Percentiles rank a stretch among this genome's conserved stretches.
phyloP scores from a whole-genome alignment of 2,888 invertebrate species.

The Agriopis aurantiaria region DNA sequence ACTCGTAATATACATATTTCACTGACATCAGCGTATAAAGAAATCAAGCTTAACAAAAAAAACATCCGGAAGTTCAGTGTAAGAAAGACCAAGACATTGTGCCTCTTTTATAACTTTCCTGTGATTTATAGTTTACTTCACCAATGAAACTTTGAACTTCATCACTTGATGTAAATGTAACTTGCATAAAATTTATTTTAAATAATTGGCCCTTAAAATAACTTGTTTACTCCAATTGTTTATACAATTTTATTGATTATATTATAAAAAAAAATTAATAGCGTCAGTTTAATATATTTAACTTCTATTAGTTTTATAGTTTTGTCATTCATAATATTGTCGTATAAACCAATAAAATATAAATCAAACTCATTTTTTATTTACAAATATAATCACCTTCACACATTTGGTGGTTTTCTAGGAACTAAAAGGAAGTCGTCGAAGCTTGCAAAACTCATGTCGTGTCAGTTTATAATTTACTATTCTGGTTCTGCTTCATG shows the following conservation, averaged over 20 bases:
- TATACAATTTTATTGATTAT: too few relatives aligned
- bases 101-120: conserved; percentile 10
- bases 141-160: conserved; percentile 30
- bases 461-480: conserved; percentile 47
- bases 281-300: too few relatives aligned
- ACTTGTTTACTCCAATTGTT: background rate
- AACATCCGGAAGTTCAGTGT: background rate
- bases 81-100: conserved; percentile 12
- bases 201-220: background rate
- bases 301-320: too few relatives aligned
- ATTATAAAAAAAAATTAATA: too few relatives aligned
- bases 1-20: too few relatives aligned
- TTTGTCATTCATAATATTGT: too few relatives aligned
- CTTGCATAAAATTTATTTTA: background rate
- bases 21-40: too few relatives aligned
- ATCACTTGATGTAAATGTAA: background rate
- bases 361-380: background rate
- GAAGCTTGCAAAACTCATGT: conserved; percentile 45
- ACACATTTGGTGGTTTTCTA: conserved; percentile 13
- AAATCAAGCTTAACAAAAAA: background rate
- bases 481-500: conserved; percentile 39
- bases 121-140: conserved; percentile 11
- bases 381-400: conserved; percentile 22
- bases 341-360: too few relatives aligned
- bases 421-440: conserved; percentile 6